Percentiles rank a stretch among this genome's conserved stretches.
phyloP scores from a whole-genome alignment of 1,140 invertebrate species.

The Heliconius himera region DNA sequence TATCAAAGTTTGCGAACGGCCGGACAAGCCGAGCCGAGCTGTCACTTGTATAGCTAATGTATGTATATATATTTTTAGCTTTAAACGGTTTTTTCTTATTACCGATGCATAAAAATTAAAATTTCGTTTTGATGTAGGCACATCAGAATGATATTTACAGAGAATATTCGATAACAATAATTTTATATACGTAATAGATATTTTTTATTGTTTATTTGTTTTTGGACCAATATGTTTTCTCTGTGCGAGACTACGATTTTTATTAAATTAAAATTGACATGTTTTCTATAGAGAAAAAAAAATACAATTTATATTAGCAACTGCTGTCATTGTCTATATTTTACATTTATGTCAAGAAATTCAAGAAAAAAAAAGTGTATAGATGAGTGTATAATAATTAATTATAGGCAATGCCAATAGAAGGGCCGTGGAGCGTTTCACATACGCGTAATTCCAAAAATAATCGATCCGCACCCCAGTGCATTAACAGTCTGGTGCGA shows the following conservation, averaged over 20 bases:
- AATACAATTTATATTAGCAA: too few relatives aligned
- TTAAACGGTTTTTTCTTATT: not conserved
- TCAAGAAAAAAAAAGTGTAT: slow-evolving; percentile 19
- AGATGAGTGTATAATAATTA: slow-evolving; percentile 22
- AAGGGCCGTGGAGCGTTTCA: slow-evolving; percentile 38
- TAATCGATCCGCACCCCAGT: slow-evolving; percentile 71
- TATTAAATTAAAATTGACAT: too few relatives aligned
- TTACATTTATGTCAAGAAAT: not conserved
- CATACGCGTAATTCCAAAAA: slow-evolving; percentile 66
- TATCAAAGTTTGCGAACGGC: slow-evolving; percentile 49
- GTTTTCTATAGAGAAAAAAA: too few relatives aligned
- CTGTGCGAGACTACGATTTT: too few relatives aligned
- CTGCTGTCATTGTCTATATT: not conserved
- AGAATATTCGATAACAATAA: too few relatives aligned
- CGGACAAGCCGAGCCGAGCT: slow-evolving; percentile 17
- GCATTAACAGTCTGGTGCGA: slow-evolving; percentile 63
- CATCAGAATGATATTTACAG: too few relatives aligned
- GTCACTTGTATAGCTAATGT: not conserved
- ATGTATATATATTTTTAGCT: not conserved
- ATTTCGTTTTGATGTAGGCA: not conserved
- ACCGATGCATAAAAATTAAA: not conserved
- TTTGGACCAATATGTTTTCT: too few relatives aligned
- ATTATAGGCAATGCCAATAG: slow-evolving; percentile 31
- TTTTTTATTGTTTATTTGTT: too few relatives aligned
- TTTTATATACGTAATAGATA: too few relatives aligned